Evolutionary conservation across 1,140 invertebrate species (phyloP).

Genomic region (Calephelis nemesis): DNA sequence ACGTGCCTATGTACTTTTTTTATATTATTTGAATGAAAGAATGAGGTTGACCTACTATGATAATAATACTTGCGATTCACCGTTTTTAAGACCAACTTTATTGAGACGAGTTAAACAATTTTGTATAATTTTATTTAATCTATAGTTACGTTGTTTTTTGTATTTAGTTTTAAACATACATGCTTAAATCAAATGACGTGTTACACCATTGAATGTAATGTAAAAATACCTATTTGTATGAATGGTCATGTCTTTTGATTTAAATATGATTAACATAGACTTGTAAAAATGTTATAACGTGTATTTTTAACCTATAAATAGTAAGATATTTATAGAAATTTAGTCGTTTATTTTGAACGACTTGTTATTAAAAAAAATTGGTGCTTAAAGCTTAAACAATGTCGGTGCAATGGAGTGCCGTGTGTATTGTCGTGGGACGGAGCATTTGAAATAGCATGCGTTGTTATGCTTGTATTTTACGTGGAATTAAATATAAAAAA

Average conservation of each 20-base stretch:
- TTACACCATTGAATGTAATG: constrained; percentile 29
- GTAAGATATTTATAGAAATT: constrained; percentile 79
- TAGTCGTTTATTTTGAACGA: constrained; percentile 79
- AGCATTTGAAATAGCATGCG: constrained; percentile 77
- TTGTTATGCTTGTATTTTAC: constrained; percentile 65
- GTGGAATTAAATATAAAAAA: constrained; percentile 47
- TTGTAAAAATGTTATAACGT: constrained; percentile 79
- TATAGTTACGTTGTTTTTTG: constrained; percentile 42
- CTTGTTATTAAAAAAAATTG: constrained; percentile 79
- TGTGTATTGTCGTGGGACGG: constrained; percentile 71
- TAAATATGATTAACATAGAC: constrained; percentile 63
- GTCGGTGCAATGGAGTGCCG: constrained; percentile 50
- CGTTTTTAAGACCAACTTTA: too few relatives aligned
- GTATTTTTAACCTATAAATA: constrained; percentile 79
- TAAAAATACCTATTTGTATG: constrained; percentile 25
- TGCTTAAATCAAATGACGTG: constrained; percentile 51
- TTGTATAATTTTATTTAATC: constrained; percentile 46
- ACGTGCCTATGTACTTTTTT: too few relatives aligned
- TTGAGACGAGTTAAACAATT: constrained; percentile 19
- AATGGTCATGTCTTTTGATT: constrained; percentile 52
- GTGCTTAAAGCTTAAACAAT: constrained; percentile 78
- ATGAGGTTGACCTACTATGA: too few relatives aligned
- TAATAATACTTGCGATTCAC: too few relatives aligned
- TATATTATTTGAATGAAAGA: too few relatives aligned
- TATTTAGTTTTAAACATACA: constrained; percentile 44